Evolutionary conservation across 2,888 invertebrate species (phyloP).

Genomic region (Rhyacophila evoluta): DNA sequence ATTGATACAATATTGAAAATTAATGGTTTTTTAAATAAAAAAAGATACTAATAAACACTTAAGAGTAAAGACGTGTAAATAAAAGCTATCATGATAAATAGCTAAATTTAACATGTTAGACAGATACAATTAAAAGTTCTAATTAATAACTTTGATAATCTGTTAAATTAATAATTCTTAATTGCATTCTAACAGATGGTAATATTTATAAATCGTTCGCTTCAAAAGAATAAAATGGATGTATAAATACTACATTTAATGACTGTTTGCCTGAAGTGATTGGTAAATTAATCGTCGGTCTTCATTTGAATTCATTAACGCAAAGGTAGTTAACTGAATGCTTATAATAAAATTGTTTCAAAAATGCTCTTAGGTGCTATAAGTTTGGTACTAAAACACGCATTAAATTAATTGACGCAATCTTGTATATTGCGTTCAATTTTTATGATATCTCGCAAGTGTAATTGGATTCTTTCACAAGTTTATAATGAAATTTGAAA

Average conservation of each 20-base stretch:
- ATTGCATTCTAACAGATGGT: background rate
- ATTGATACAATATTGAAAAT: no score
- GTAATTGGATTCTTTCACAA: no score
- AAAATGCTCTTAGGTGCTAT: background rate
- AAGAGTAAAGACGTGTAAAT: no score
- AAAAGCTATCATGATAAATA: background rate
- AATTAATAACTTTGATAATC: conserved; percentile 8
- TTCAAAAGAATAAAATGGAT: background rate
- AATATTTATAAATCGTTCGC: background rate
- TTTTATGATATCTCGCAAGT: background rate
- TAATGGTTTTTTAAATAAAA: no score
- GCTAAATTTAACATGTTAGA: background rate
- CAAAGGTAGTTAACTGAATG: background rate
- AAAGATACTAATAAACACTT: no score
- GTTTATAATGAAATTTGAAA: no score
- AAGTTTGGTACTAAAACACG: background rate
- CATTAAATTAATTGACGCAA: background rate
- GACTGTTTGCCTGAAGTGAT: background rate
- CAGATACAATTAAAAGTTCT: background rate
- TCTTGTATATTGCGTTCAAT: background rate
- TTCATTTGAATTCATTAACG: background rate
- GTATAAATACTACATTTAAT: conserved; percentile 7
- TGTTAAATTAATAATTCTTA: background rate
- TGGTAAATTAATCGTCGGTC: conserved; percentile 4
- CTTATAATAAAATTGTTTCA: background rate